Base-by-base conservation (phyloP, 1,140 invertebrate species). In the Hypsibius dujardini region DNA sequence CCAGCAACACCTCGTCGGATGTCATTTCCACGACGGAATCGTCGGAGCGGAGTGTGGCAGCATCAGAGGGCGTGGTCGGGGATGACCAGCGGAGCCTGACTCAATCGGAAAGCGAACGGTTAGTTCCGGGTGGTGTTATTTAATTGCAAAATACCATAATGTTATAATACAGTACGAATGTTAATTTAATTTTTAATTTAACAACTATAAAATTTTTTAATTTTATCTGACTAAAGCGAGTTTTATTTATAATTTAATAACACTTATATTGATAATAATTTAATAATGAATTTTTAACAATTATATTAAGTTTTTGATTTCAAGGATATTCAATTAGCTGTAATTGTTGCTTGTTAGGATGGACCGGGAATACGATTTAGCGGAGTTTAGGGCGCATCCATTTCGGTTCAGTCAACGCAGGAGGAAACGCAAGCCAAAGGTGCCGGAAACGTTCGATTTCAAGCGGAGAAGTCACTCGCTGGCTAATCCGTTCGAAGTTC, bases 331-430 rank as follows among this genome's bases (percentile, higher is more conserved):
- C n/a, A 56, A 56, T n/a, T 12, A 56, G n/a, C 50, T 7, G 50
- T n/a, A 56, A 12, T 56, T 56, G n/a, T 56, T 56, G 50, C n/a
- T n/a, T n/a, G 7, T 12, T n/a, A 56, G 50, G n/a, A 56, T 56
- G 50, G 50, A 56, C 7, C 50, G 62, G 42, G 62, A 67, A 67
- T 15, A 7, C 42, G 62, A 67, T 15, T 42, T 67, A 42, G 12
- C 12, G 62, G 62, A 67, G 62, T 67, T 67, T 42, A 12, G 62
- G 7, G 62, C 62, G 7, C 62, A 67, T 67, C 62, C 62, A 45
- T 67, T 67, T 42, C 62, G 62, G 12, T 67, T 67, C 42, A 67
- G 62, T 42, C 12, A 12, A 42, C 62, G 62, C 12, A 12, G 62
- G 45, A 7, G 62, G 62, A 67, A 67, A 45, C 62, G 12, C 3